Conservation (phyloP, 2,888 invertebrate genomes). For the Mesochorus sp. region DNA sequence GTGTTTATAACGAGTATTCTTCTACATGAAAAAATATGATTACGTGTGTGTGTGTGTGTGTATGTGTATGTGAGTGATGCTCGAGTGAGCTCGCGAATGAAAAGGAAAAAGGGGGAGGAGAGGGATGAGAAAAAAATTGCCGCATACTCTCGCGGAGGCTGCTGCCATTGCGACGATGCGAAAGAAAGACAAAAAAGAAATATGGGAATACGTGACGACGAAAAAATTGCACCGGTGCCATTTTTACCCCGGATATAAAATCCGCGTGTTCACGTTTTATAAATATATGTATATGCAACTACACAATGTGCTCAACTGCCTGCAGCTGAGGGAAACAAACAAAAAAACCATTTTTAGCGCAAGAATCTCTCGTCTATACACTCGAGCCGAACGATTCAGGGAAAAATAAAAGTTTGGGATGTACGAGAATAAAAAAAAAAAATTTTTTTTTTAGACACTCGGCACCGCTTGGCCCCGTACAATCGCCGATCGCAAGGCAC, state of each 20-base stretch:
- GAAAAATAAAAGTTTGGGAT: constrained; percentile 4
- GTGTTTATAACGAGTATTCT: neutral
- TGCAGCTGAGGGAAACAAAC: too few species aligned
- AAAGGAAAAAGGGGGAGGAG: neutral
- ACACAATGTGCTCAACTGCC: neutral
- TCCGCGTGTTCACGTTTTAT: too few species aligned
- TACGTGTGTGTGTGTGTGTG: neutral
- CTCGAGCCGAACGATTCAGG: too few species aligned
- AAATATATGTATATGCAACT: neutral
- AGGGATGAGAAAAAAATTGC: neutral
- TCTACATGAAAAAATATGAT: neutral
- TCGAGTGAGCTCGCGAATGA: neutral
- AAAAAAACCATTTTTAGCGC: too few species aligned
- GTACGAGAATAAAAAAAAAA: neutral
- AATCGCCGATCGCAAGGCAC: neutral
- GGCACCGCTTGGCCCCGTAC: neutral
- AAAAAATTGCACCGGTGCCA: constrained; percentile 12
- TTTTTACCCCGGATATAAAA: neutral
- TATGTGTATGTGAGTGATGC: constrained; percentile 13
- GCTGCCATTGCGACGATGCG: neutral
- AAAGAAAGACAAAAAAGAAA: neutral
- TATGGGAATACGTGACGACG: constrained; percentile 1
- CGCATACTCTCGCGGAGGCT: neutral
- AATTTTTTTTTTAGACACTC: neutral
- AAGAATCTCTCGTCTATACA: too few species aligned